A percentile compares a stretch with the other conserved stretches of the same genome.
Conservation (phyloP, 35 echinoderm and acorn worm genomes). For the Hemicentrotus pulcherrimus region DNA sequence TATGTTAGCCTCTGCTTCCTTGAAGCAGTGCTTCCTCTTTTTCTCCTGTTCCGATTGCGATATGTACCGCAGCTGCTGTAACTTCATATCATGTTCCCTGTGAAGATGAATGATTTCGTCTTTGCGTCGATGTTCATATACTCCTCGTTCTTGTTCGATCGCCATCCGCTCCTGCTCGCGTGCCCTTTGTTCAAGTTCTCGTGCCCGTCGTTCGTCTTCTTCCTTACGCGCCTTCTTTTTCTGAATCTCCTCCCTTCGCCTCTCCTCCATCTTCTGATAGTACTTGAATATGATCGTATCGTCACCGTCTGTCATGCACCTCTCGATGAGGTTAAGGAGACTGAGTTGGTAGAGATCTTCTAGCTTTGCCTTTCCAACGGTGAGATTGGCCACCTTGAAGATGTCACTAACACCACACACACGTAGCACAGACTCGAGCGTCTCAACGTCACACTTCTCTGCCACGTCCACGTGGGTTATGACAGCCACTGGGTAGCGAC, state of each 20-base stretch:
- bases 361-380: neutral
- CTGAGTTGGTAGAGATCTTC: neutral
- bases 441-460: neutral
- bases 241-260: neutral
- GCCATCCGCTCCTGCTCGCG: neutral
- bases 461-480: constrained; percentile 22
- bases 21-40: too few species aligned
- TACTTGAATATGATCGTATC: constrained; percentile 10
- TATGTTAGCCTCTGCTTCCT: too few species aligned
- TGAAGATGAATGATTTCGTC: neutral
- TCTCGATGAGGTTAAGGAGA: neutral
- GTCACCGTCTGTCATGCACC: constrained; percentile 37
- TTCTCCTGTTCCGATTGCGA: neutral
- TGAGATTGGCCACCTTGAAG: constrained; percentile 34
- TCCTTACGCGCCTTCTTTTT: neutral
- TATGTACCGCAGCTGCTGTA: neutral
- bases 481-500: constrained; percentile 30
- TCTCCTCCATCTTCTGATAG: constrained; percentile 3
- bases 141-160: neutral
- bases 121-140: neutral
- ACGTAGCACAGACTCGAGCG: neutral
- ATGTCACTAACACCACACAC: constrained; percentile 12
- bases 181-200: neutral
- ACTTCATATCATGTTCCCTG: neutral
- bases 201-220: neutral